Evolutionary conservation across 2,888 invertebrate genomes (phyloP).

Genomic region (Uloborus plumipes): DNA sequence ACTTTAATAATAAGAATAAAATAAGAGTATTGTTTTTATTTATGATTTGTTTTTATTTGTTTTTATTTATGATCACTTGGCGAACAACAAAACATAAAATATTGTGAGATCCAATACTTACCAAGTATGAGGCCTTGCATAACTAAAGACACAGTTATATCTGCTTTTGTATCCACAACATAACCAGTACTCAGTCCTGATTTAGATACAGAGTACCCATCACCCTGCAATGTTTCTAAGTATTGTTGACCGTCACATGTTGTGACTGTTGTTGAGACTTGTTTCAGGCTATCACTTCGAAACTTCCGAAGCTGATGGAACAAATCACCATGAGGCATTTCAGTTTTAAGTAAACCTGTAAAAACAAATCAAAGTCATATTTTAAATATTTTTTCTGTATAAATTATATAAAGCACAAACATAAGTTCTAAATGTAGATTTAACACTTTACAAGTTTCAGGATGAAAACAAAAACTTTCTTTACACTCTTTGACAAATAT

Average conservation of each 20-base stretch:
- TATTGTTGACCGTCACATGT: conserved; percentile 32
- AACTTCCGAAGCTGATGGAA: conserved; percentile 34
- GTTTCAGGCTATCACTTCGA: conserved; percentile 23
- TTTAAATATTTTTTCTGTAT: too few relatives aligned
- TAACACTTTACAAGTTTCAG: too few relatives aligned
- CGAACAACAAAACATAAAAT: background rate
- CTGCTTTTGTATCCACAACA: conserved; percentile 44
- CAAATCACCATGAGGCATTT: conserved; percentile 37
- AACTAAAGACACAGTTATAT: conserved; percentile 46
- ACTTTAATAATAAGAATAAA: too few relatives aligned
- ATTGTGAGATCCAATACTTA: conserved; percentile 1
- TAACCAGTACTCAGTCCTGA: conserved; percentile 30
- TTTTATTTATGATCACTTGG: background rate
- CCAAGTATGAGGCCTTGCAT: conserved; percentile 44
- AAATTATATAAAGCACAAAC: too few relatives aligned
- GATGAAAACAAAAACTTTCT: too few relatives aligned
- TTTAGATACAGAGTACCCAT: conserved; percentile 16
- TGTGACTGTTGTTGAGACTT: conserved; percentile 43
- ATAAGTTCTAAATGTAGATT: too few relatives aligned
- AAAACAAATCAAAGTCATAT: too few relatives aligned
- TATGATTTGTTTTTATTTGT: too few relatives aligned
- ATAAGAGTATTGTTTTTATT: too few relatives aligned
- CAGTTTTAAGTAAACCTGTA: background rate
- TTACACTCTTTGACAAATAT: too few relatives aligned
- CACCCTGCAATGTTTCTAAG: conserved; percentile 30